phyloP scores from a whole-genome alignment of 2,113 vertebrate species.

The Chroicocephalus ridibundus region DNA sequence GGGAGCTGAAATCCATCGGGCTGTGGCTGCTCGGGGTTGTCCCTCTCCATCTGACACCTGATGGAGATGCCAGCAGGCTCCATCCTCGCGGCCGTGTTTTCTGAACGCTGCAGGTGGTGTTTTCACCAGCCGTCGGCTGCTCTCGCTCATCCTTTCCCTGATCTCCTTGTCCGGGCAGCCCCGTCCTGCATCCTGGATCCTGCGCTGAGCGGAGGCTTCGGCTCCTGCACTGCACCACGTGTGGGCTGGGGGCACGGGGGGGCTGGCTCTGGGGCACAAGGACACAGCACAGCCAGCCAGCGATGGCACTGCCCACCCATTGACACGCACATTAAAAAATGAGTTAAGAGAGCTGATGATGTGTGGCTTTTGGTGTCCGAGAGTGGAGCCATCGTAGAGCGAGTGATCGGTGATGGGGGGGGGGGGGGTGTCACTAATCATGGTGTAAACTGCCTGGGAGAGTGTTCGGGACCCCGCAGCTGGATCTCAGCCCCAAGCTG shows the following conservation, averaged over 20 bases:
- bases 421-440: not conserved
- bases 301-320: not conserved
- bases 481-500: not conserved
- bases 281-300: not conserved
- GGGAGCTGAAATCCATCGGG: not conserved
- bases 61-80: not conserved
- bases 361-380: accelerated
- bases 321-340: not conserved
- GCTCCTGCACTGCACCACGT: not conserved
- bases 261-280: not conserved
- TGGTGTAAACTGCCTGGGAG: not conserved
- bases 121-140: not conserved
- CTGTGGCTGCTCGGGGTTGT: not conserved
- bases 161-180: no score
- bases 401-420: not conserved
- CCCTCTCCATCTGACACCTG: not conserved
- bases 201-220: not conserved
- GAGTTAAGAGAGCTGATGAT: not conserved
- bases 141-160: not conserved
- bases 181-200: not conserved
- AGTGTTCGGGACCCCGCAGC: not conserved
- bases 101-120: not conserved
- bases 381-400: not conserved
- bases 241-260: not conserved
- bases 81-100: not conserved